Conservation (phyloP, 2,888 invertebrate species). For the Plusia festucae region DNA sequence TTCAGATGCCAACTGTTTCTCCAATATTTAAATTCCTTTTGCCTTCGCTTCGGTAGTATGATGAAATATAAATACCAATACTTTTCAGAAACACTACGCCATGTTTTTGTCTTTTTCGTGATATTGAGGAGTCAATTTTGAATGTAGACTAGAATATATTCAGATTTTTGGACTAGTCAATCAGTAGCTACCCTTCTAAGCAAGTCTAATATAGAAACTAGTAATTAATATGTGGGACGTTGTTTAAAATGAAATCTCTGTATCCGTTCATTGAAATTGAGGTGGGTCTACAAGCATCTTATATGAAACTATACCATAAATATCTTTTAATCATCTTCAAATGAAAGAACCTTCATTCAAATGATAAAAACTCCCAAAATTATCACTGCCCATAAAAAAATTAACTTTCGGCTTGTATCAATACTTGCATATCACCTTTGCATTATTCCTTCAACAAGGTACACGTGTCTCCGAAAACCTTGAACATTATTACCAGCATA, state of each 20-base stretch:
- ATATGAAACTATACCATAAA: background rate
- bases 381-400: too few relatives aligned
- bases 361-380: too few relatives aligned
- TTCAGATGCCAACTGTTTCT: conserved; percentile 25
- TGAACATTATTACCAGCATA: conserved; percentile 25
- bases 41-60: conserved; percentile 17
- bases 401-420: background rate
- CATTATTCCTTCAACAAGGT: background rate
- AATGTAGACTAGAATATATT: conserved; percentile 22
- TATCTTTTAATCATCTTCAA: too few relatives aligned
- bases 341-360: background rate
- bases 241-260: conserved; percentile 5
- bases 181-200: conserved; percentile 21
- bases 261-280: background rate
- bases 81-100: conserved; percentile 8
- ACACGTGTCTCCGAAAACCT: background rate
- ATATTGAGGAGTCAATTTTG: conserved; percentile 15
- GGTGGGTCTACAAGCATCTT: background rate
- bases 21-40: conserved; percentile 31
- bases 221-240: conserved; percentile 12
- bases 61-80: conserved; percentile 28
- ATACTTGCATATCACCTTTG: too few relatives aligned
- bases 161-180: conserved; percentile 11
- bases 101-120: conserved; percentile 22
- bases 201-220: conserved; percentile 17